A percentile compares a stretch with the other conserved stretches of the same genome.
These are phyloP conservation scores for Tuta absoluta DNA, from an alignment of 2,888 invertebrate genomes.

Conservation along the genomic window DNA sequence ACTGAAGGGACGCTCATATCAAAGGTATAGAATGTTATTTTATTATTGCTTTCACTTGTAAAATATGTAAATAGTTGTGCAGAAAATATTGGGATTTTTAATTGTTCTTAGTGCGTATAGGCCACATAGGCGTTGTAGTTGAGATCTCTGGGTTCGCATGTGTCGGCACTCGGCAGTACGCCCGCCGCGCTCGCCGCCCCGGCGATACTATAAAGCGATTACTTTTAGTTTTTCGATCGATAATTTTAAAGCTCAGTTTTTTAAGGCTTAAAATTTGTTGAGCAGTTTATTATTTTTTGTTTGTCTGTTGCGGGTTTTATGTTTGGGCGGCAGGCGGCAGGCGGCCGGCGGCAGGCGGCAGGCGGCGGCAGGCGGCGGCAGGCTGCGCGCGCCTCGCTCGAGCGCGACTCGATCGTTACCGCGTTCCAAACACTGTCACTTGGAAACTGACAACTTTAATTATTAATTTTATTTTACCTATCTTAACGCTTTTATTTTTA, in stretches of 20 bases:
- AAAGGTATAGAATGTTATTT: conserved; percentile 71
- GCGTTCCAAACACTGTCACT: neutral
- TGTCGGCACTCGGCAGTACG: conserved; percentile 40
- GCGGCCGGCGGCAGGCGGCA: neutral
- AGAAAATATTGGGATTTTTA: conserved; percentile 57
- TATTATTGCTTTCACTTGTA: conserved; percentile 75
- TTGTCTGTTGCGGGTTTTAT: neutral
- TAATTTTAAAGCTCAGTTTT: no score
- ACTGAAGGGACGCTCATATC: conserved; percentile 74
- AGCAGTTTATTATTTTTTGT: neutral
- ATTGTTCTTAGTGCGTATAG: conserved; percentile 62
- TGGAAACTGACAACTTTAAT: conserved; percentile 20
- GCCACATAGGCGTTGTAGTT: conserved; percentile 59
- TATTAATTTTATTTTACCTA: conserved; percentile 18
- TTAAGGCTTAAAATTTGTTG: no score
- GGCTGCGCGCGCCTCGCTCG: neutral
- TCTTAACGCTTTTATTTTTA: conserved; percentile 22
- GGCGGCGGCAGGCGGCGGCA: neutral
- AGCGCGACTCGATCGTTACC: neutral
- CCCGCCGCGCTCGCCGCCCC: neutral
- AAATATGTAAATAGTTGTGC: conserved; percentile 77
- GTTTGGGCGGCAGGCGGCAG: no score
- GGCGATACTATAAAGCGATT: neutral
- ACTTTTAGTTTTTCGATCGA: neutral
- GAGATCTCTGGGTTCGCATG: conserved; percentile 53